Evolutionary conservation across 2,113 vertebrate genomes (phyloP).

Genomic region (Phyllostomus hastatus): DNA sequence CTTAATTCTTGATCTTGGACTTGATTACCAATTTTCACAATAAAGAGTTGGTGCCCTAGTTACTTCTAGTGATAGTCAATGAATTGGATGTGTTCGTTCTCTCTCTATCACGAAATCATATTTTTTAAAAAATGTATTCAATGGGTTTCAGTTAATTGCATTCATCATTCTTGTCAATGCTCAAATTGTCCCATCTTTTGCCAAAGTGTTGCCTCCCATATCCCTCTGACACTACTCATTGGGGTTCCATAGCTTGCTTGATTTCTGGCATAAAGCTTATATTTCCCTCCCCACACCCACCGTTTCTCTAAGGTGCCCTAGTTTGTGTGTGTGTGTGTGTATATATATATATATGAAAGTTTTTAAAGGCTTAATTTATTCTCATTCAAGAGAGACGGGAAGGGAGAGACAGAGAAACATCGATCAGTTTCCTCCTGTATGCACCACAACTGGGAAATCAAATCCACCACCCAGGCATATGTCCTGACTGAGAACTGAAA

Average conservation of each 20-base stretch:
- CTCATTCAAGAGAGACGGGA: too few species aligned
- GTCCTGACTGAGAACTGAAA: too few species aligned
- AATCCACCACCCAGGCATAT: too few species aligned
- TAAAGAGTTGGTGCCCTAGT: not conserved
- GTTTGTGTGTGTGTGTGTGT: not conserved
- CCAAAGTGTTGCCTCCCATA: not conserved
- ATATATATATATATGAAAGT: too few species aligned
- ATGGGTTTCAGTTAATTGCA: not conserved
- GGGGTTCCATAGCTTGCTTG: not conserved
- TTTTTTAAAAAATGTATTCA: not conserved
- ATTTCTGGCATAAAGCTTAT: not conserved
- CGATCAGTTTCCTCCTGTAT: too few species aligned
- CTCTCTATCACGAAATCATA: not conserved
- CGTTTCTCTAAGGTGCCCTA: not conserved
- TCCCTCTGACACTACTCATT: not conserved
- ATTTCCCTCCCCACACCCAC: not conserved
- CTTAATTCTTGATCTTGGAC: constrained; percentile 13
- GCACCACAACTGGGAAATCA: too few species aligned
- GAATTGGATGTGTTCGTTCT: not conserved
- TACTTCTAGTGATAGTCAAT: not conserved
- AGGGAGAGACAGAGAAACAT: too few species aligned
- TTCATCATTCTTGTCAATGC: not conserved
- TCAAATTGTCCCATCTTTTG: not conserved
- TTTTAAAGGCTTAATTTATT: too few species aligned
- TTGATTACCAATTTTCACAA: not conserved